Evolutionary conservation across 1,140 invertebrate species (phyloP).

Genomic region (Sinella curviseta): DNA sequence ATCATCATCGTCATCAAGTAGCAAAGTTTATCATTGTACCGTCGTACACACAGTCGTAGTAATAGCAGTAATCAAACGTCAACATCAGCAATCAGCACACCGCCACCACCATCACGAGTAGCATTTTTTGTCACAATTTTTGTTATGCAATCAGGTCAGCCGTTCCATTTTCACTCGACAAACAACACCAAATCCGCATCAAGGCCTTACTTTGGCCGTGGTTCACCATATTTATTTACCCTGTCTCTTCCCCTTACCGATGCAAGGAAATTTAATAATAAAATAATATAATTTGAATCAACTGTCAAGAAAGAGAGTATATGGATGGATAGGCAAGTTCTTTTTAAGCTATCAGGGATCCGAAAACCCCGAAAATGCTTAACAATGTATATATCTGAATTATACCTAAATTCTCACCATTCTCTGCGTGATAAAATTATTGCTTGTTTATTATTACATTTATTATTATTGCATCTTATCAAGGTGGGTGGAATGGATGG

Average conservation of each 20-base stretch:
- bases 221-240: too few relatives aligned
- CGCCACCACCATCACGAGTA: background rate
- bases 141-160: constrained; percentile 25
- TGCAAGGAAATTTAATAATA: too few relatives aligned
- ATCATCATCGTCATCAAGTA: background rate
- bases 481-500: background rate
- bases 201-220: too few relatives aligned
- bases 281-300: too few relatives aligned
- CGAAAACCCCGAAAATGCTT: too few relatives aligned
- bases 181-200: too few relatives aligned
- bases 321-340: too few relatives aligned
- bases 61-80: background rate
- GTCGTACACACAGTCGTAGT: background rate
- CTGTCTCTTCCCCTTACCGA: too few relatives aligned
- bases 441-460: background rate
- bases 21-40: background rate
- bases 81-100: background rate
- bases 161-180: background rate
- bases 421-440: background rate
- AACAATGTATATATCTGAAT: background rate
- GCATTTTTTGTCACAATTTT: constrained; percentile 6
- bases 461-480: background rate
- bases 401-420: background rate
- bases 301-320: too few relatives aligned
- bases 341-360: too few relatives aligned